Conservation (phyloP, 2,797 vertebrate genomes). For the Lepilemur septentrionalis region DNA sequence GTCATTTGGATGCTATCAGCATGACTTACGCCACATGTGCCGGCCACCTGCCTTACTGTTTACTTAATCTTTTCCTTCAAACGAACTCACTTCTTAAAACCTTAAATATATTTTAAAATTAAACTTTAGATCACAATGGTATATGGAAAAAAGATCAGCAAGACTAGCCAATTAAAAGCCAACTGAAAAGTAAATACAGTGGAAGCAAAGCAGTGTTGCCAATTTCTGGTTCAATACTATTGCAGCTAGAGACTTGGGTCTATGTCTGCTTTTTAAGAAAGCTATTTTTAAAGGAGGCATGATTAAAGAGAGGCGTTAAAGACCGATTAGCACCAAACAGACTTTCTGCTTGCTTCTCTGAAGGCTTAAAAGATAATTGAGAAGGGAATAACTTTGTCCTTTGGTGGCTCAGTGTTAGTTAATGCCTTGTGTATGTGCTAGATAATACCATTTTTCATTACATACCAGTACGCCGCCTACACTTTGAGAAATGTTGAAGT, state of each 20-base stretch:
- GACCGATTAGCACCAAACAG: background rate
- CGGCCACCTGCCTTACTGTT: background rate
- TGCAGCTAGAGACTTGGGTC: background rate
- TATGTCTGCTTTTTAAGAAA: background rate
- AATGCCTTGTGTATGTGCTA: background rate
- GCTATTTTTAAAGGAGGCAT: background rate
- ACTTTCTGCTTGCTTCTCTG: background rate
- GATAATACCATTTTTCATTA: background rate
- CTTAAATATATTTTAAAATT: constrained; percentile 13
- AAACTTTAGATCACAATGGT: background rate
- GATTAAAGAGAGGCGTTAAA: background rate
- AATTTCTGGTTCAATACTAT: background rate
- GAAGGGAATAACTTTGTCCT: background rate
- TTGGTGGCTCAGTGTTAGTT: background rate
- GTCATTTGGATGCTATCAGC: background rate
- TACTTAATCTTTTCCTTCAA: background rate
- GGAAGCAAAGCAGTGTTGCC: background rate
- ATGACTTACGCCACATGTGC: background rate
- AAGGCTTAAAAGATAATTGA: background rate
- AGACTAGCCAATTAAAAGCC: background rate
- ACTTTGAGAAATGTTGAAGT: background rate
- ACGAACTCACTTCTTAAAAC: constrained; percentile 14
- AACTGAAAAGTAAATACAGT: background rate
- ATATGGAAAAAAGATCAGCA: background rate
- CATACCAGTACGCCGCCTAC: rapidly evolving